Conservation (phyloP, 2,888 invertebrate species). For the Diarsia dahlii region DNA sequence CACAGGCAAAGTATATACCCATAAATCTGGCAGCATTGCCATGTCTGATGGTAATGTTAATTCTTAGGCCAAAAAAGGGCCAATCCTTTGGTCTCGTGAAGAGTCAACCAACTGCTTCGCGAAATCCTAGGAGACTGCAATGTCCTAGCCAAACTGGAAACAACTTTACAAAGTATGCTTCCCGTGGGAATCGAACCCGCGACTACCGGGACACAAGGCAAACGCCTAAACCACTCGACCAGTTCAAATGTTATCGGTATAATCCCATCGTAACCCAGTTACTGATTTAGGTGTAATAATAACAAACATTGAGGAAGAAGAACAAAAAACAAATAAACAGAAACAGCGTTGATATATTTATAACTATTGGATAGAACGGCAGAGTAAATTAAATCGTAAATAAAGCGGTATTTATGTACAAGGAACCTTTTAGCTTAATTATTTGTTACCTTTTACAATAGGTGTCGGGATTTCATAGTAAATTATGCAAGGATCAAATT, state of each 20-base stretch:
- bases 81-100: background rate
- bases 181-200: too few relatives aligned
- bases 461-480: background rate
- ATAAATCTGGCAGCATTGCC: background rate
- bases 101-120: background rate
- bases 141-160: too few relatives aligned
- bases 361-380: constrained; percentile 19
- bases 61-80: background rate
- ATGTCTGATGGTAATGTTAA: background rate
- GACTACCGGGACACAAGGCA: too few relatives aligned
- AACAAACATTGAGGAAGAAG: background rate
- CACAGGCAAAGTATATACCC: background rate
- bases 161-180: too few relatives aligned
- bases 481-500: background rate
- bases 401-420: constrained; percentile 34
- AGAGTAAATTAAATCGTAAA: constrained; percentile 37
- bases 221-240: too few relatives aligned
- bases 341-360: constrained; percentile 41
- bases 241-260: background rate
- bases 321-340: constrained; percentile 16
- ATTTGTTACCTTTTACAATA: constrained; percentile 10
- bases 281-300: background rate
- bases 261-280: background rate
- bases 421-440: constrained; percentile 44
- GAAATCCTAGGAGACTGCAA: background rate